Base-by-base conservation (phyloP, 2,888 invertebrate species). In the Volucella zonaria region DNA sequence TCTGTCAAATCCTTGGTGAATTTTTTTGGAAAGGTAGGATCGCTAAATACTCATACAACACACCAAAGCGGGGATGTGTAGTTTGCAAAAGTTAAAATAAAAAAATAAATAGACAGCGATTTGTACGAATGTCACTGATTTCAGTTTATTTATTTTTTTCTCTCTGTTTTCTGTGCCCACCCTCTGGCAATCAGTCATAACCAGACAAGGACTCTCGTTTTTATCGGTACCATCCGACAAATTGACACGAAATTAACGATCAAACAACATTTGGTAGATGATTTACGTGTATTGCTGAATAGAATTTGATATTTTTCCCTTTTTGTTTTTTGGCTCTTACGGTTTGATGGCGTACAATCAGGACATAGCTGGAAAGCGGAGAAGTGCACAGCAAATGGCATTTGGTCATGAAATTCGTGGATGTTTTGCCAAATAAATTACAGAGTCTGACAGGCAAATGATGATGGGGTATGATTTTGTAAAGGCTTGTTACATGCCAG, bases 231-330 rank as follows among this genome's bases (percentile, higher is more conserved):
- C 54, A 67, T 42, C 15, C 49, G 43, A 66, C 38, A 66, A 66
- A 83, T 75, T 43, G 74, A 70, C 75, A 83, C 68, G 74, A 79
- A 78, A 74, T 11, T 74, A 82, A 78, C 82, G 82, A 82, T 74
- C 82, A 82, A 82, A 82, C 82, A 79, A 74, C 10, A 31, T 47
- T 59, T 40, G 40, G 62, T 31, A 51, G 49, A 64, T 82, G 74
- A 52, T 74, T 82, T 79, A 70, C 42, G 31, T n/a, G n/a, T 64
- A 74, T 42, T 23, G 15, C 31, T 6, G 31, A 31, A 40, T 45
- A 23, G 38, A 43, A 42, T 40, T n/a, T n/a, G n/a, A 14, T 58
- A 4, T 52, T 18, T 42, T 18, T 23, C 3, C 38, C 31, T 40
- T 56, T 56, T 43, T 14, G 8, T 45, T 54, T 54, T 38, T 38